Evolutionary conservation across 2,113 vertebrate genomes (phyloP).

Genomic region (Columba janthina): DNA sequence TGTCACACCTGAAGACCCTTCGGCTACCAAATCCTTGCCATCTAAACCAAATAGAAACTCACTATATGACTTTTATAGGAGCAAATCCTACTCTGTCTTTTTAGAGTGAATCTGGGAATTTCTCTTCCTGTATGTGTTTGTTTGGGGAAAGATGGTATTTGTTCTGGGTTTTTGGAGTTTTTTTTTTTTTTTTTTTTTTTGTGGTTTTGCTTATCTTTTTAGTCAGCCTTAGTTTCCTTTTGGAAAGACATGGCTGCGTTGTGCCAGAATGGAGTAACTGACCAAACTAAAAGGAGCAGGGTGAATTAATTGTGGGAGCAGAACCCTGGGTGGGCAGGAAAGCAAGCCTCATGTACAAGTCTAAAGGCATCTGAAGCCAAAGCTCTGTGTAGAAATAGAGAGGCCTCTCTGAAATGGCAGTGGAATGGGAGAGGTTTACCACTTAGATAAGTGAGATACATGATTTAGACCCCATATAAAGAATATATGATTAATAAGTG

Average conservation of each 20-base stretch:
- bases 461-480: neutral
- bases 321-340: neutral
- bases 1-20: neutral
- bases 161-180: accelerated
- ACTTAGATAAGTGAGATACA: neutral
- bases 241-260: neutral
- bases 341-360: neutral
- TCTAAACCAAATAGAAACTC: neutral
- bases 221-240: neutral
- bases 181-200: neutral
- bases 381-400: neutral
- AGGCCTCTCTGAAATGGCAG: neutral
- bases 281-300: neutral
- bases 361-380: neutral
- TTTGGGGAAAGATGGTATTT: neutral
- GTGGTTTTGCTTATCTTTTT: neutral
- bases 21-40: neutral
- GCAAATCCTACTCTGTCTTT: neutral
- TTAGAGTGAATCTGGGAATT: neutral
- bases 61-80: neutral
- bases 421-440: neutral
- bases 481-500: neutral
- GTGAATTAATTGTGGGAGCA: neutral
- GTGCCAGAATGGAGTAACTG: neutral
- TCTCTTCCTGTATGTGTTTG: neutral